phyloP scores from a whole-genome alignment of 2,797 vertebrate species.

The Mastacembelus armatus region DNA sequence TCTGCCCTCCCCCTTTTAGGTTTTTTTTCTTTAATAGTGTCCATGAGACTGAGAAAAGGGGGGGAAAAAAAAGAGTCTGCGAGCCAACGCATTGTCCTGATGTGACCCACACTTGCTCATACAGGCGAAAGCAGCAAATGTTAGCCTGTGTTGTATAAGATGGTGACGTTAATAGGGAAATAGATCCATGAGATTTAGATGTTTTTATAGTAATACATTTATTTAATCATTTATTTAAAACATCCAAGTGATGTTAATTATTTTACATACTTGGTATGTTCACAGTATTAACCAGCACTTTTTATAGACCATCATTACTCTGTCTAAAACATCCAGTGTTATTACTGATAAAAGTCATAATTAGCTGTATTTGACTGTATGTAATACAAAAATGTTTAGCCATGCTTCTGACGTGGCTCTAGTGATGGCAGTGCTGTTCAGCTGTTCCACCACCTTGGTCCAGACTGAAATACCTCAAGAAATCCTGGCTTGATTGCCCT shows the following conservation, averaged over 20 bases:
- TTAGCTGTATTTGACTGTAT: too few relatives aligned
- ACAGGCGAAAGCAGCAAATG: conserved; percentile 36
- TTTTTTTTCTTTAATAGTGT: conserved; percentile 13
- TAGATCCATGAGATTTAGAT: conserved; percentile 5
- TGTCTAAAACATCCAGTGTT: too few relatives aligned
- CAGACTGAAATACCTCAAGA: too few relatives aligned
- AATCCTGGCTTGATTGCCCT: too few relatives aligned
- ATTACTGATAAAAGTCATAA: too few relatives aligned
- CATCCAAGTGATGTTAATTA: too few relatives aligned
- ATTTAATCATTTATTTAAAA: too few relatives aligned
- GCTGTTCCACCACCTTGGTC: too few relatives aligned
- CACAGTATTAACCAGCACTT: neutral
- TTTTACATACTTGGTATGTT: neutral
- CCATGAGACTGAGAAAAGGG: conserved; percentile 33
- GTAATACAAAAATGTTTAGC: too few relatives aligned
- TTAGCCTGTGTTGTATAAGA: conserved; percentile 5
- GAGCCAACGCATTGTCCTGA: conserved; percentile 64
- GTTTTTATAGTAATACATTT: neutral
- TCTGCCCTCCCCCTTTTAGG: conserved; percentile 1
- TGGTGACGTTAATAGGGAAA: neutral
- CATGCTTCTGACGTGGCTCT: too few relatives aligned
- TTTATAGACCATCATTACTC: too few relatives aligned
- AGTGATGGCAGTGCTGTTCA: too few relatives aligned
- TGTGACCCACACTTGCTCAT: conserved; percentile 54
- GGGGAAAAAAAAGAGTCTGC: conserved; percentile 40